Base-by-base conservation (phyloP, 2,888 invertebrate species). In the Amiota mariae region DNA sequence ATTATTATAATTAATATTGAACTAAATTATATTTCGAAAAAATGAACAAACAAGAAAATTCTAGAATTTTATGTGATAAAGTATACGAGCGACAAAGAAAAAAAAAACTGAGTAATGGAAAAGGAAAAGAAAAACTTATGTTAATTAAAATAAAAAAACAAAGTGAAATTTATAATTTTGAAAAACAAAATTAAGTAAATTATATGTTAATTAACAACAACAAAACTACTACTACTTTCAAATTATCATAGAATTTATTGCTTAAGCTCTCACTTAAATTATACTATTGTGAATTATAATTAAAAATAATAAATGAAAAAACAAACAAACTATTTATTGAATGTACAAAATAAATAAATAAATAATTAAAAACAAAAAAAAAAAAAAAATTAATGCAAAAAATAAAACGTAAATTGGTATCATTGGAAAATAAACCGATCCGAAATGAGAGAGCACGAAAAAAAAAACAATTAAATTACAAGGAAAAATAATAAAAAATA, bases 21-120 rank as follows among this genome's bases (percentile, higher is more conserved):
- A 59, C 18, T 18, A 59, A 59, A 59, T 20, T 20, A 59, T 18
- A 12, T 36, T 36, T 20, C 18, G 63, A 75, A 75, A 74, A 70
- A 56, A 56, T 10, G 36, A 63, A 63, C 13, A 63, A 63, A 51
- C 15, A 71, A 47, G 1, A 1, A 72, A 78, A 73, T 86, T 83
- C 72, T 77, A 77, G 73, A 86, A 86, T 83, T 85, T 84, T 78
- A 84, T 83, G 83, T 83, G 83, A 86, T 83, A 83, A 86, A 75
- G 83, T 83, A 83, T 86, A 83, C 83, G 83, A 83, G 75, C 73
- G 72, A 48, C 15, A 20, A 47, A 18, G 47, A 47, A 66, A 68
- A 2, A 24, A 24, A 24, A 47, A 66, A 68, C 36, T n/a, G n/a
- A n/a, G n/a, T n/a, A 36, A 15, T 20, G 59, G 59, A 73, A 57